phyloP scores from a whole-genome alignment of 2,113 vertebrate species.

The Mesembrinibis cayennensis region DNA sequence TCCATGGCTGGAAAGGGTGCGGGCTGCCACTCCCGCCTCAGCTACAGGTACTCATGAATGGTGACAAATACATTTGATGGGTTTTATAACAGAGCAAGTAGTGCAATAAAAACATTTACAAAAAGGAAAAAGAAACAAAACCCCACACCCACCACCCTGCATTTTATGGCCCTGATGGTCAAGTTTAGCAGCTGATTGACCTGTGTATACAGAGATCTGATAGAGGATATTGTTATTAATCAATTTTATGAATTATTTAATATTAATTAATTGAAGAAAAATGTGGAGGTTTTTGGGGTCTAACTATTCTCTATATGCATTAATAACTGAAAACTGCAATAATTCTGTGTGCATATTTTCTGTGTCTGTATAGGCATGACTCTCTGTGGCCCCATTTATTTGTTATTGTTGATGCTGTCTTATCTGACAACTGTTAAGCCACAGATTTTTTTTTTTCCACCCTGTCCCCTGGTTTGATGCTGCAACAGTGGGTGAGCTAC shows the following conservation, averaged over 20 bases:
- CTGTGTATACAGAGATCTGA: not conserved
- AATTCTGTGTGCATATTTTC: accelerated
- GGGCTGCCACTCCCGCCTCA: not conserved
- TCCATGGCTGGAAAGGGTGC: not conserved
- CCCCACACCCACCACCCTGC: no score
- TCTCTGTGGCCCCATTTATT: not conserved
- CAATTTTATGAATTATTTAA: not conserved
- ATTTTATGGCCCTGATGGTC: not conserved
- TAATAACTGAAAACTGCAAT: not conserved
- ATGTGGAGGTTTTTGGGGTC: accelerated
- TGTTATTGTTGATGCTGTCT: not conserved
- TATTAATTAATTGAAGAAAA: not conserved
- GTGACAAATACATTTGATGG: not conserved
- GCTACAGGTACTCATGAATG: not conserved
- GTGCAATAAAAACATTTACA: not conserved
- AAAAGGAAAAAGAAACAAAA: not conserved
- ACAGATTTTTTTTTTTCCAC: not conserved
- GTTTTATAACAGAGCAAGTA: not conserved
- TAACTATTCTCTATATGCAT: not conserved
- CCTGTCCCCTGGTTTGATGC: not conserved
- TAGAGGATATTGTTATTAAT: not conserved
- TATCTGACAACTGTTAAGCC: not conserved
- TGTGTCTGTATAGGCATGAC: accelerated
- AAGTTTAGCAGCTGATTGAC: not conserved
- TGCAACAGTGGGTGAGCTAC: not conserved